Base-by-base conservation (phyloP, 2,797 vertebrate genomes). In the Syndactyla subalaris region DNA sequence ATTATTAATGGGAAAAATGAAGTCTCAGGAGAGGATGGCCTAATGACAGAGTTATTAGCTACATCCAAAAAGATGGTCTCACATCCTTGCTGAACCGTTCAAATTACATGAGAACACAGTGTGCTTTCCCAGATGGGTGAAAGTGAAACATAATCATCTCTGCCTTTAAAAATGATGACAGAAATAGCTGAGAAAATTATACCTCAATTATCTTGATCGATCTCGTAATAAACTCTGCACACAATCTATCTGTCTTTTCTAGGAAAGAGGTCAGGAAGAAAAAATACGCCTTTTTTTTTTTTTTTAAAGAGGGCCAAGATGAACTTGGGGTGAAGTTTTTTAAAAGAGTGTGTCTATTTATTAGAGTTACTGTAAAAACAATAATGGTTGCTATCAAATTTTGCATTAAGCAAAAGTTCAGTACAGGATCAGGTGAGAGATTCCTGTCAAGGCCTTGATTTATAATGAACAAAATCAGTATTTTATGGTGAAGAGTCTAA, bases 1-100 rank as follows among this genome's bases (percentile, higher is more conserved):
- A 82, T 96, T 94, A 89, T 96, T 95, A 96, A 91, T 84, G 76
- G 93, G 82, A 93, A 97, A 95, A 97, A 88, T 93, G 54, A 92
- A 73, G 55, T 78, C 79, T 93, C 70, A 1, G 1, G n/a, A 76
- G 80, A 88, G 77, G 88, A 89, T 68, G 52, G 77, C 58, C 93
- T 96, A 92, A 97, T 85, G 91, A 57, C 91, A 96, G 72, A 95
- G 81, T 82, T 90, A 63, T 93, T 86, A 95, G 76, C 71, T 61
- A 8, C 57, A 62, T 88, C 90, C 80, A 75, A 74, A 96, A 90
- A 70, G 76, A 77, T 77, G 83, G 79, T 67, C 90, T 95, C 77
- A 93, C 68, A 79, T 92, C 92, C 96, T 94, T 93, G 80, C 63
- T 76, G 83, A 95, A 92, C 71, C 0, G 2, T 84, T 89, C 84